Conservation (phyloP, 2,113 vertebrate species). For the Redunca redunca region DNA sequence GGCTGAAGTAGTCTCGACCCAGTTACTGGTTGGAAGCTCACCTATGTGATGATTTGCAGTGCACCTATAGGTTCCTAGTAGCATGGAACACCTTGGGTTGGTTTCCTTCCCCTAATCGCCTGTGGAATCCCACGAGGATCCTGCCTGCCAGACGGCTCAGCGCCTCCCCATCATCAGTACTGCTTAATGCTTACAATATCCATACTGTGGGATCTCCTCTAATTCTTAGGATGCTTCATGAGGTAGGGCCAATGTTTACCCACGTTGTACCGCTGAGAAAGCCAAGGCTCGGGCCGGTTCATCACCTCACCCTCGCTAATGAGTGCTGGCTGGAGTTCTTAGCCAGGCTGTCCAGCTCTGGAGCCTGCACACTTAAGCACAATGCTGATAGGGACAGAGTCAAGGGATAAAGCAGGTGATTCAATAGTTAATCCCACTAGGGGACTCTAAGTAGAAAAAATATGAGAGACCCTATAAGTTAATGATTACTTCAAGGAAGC, state of each 20-base stretch:
- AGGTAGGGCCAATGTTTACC: neutral
- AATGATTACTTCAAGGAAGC: neutral
- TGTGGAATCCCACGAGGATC: neutral
- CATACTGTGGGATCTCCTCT: neutral
- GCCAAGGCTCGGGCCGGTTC: neutral
- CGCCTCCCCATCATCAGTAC: rapidly evolving
- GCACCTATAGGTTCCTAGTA: neutral
- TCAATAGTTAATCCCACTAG: neutral
- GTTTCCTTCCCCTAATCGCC: neutral
- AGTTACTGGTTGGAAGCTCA: neutral
- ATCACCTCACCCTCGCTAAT: rapidly evolving
- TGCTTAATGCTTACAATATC: rapidly evolving
- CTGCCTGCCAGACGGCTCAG: neutral
- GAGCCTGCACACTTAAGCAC: neutral
- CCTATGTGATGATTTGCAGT: neutral
- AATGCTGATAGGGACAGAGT: neutral
- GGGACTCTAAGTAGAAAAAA: neutral
- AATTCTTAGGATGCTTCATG: neutral
- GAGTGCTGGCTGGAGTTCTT: neutral
- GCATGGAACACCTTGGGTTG: neutral
- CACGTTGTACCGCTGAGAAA: neutral
- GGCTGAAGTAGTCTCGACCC: neutral
- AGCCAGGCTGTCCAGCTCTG: neutral
- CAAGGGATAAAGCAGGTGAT: neutral
- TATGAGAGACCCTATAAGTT: neutral